Conservation (phyloP, 2,888 invertebrate species). For the Diaperis boleti region DNA sequence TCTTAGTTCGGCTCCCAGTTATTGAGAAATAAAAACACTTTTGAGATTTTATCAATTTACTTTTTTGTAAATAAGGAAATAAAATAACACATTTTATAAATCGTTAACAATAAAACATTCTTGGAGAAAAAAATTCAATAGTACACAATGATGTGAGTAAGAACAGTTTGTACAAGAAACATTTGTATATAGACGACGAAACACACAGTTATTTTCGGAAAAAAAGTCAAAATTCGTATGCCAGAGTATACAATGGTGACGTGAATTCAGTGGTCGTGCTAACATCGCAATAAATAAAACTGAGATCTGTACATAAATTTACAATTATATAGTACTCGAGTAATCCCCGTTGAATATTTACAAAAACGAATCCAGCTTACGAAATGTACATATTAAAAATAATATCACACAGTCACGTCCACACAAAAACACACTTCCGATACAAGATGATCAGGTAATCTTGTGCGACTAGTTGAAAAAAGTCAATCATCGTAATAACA, state of each 20-base stretch:
- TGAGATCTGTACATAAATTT: constrained; percentile 60
- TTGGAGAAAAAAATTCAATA: constrained; percentile 44
- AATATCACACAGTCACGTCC: constrained; percentile 65
- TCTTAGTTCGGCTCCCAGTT: not conserved
- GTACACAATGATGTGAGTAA: constrained; percentile 53
- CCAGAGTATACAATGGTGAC: constrained; percentile 18
- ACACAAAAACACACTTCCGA: constrained; percentile 56
- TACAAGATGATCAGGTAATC: constrained; percentile 52
- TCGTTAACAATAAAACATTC: constrained; percentile 54
- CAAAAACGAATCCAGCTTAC: constrained; percentile 37
- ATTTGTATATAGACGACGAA: constrained; percentile 33
- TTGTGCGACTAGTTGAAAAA: constrained; percentile 54
- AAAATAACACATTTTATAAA: constrained; percentile 58
- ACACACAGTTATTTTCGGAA: constrained; percentile 15
- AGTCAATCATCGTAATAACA: constrained; percentile 52
- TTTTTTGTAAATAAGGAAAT: constrained; percentile 55
- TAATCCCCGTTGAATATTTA: constrained; percentile 35
- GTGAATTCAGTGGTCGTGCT: constrained; percentile 20
- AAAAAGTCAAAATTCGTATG: constrained; percentile 10
- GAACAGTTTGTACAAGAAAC: constrained; percentile 47
- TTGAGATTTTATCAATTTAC: constrained; percentile 37
- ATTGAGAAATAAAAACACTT: constrained; percentile 28
- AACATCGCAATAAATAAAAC: constrained; percentile 44
- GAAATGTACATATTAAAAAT: constrained; percentile 56
- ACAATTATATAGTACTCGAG: constrained; percentile 44